A percentile compares a stretch with the other conserved stretches of the same genome.
phyloP scores from a whole-genome alignment of 2,797 vertebrate species.

The Protosalanx chinensis region DNA sequence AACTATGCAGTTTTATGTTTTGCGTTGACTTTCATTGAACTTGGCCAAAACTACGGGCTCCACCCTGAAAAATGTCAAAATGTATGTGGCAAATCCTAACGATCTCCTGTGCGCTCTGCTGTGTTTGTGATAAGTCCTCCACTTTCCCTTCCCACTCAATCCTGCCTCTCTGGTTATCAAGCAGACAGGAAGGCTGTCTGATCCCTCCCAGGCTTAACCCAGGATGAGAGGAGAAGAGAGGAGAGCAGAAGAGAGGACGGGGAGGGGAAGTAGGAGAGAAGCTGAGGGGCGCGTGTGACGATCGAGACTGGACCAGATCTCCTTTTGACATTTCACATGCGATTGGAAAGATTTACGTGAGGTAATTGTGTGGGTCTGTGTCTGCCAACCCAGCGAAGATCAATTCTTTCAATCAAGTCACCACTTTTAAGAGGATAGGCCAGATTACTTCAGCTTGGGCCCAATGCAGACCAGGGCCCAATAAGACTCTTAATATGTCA shows the following conservation, averaged over 20 bases:
- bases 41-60: neutral
- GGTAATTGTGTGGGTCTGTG: slow-evolving; percentile 72
- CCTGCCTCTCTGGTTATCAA: neutral
- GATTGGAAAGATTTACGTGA: slow-evolving; percentile 73
- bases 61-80: neutral
- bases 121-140: slow-evolving; percentile 36
- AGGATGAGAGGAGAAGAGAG: neutral
- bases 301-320: slow-evolving; percentile 39
- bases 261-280: slow-evolving; percentile 5
- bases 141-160: neutral
- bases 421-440: slow-evolving; percentile 77
- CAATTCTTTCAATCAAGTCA: slow-evolving; percentile 78
- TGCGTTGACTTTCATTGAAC: neutral
- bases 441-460: slow-evolving; percentile 68
- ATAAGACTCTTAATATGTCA: slow-evolving; percentile 76
- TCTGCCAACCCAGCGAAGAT: slow-evolving; percentile 70
- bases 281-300: too few species aligned
- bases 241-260: slow-evolving; percentile 19
- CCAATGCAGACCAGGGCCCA: slow-evolving; percentile 58
- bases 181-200: neutral
- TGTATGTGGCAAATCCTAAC: neutral
- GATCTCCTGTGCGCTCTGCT: slow-evolving; percentile 11
- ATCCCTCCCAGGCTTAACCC: too few species aligned
- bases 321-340: slow-evolving; percentile 66
- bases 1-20: neutral